These are phyloP conservation scores for Istiophorus platypterus DNA, from an alignment of 2,113 vertebrate species.

Conservation along the genomic window DNA sequence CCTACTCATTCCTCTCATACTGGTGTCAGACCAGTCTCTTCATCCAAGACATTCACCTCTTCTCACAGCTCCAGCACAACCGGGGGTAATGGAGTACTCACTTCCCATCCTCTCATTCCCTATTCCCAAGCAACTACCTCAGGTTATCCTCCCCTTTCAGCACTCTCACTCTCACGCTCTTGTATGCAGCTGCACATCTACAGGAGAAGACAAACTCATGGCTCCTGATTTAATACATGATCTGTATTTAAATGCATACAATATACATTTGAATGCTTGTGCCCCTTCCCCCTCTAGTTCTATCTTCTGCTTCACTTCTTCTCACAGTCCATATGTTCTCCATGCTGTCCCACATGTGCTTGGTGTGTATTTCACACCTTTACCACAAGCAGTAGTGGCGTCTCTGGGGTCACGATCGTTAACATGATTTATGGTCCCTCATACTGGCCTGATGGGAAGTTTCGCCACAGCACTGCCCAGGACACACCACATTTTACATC, in stretches of 20 bases:
- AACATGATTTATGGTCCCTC: constrained; percentile 69
- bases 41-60: constrained; percentile 67
- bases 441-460: constrained; percentile 51
- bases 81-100: constrained; percentile 74
- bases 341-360: constrained; percentile 59
- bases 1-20: constrained; percentile 56
- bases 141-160: constrained; percentile 42
- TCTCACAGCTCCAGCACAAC: constrained; percentile 68
- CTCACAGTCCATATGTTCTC: constrained; percentile 27
- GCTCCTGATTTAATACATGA: constrained; percentile 14
- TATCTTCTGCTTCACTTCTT: constrained; percentile 18
- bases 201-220: constrained; percentile 36
- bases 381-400: constrained; percentile 40
- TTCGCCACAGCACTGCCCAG: constrained; percentile 62
- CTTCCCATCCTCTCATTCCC: constrained; percentile 26
- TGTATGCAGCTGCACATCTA: constrained; percentile 21
- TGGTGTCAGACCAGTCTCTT: constrained; percentile 59
- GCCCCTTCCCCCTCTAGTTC: neutral
- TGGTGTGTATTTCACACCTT: constrained; percentile 58
- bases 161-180: constrained; percentile 14
- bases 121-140: constrained; percentile 35
- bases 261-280: constrained; percentile 28
- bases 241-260: constrained; percentile 20
- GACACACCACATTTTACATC: constrained; percentile 70
- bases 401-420: constrained; percentile 58